Base-by-base conservation (phyloP, 2,888 invertebrate species). In the Athalia cordata region DNA sequence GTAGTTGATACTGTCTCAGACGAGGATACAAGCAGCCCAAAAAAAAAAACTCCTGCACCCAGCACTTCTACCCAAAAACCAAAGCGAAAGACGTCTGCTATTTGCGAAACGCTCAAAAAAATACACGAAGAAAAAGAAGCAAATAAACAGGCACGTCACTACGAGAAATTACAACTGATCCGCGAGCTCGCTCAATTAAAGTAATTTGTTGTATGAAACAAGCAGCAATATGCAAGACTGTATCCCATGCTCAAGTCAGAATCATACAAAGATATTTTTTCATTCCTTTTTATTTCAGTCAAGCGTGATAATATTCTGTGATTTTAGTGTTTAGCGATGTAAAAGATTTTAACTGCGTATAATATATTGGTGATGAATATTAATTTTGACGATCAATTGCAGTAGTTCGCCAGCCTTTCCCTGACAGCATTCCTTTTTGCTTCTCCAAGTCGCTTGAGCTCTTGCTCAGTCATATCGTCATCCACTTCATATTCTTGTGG, bases 371-470 rank as follows among this genome's bases (percentile, higher is more conserved):
- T 15, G 29, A 15, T 3, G 29, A 0, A 61, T 15, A 29, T 61
- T 8, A 13, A 15, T 15, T 13, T 15, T 5, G 29, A 61, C 29
- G 4, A 3, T 62, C 64, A 64, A 45, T 45, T n/a, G 43, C n/a
- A 43, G n/a, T 64, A 43, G 64, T 45, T 43, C 45, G 43, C 64
- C 43, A 64, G 6, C 45, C n/a, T 9, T 64, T 45, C 45, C n/a
- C 43, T 64, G 43, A 64, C 11, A 64, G 64, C 64, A 64, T 43
- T 9, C 45, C 64, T 45, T 43, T 64, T 64, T 11, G 5, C 43
- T 64, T 64, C 64, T 45, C 64, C 64, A 11, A 45, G 64, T 64
- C 64, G 43, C 45, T 64, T 64, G 5, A 64, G 64, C 11, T 5
- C 11, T 64, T 64, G 64, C 11, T 64, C 45, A 11, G 45, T 4